Evolutionary conservation across 2,113 vertebrate genomes (phyloP).

Genomic region (Amblyopsis rosae): DNA sequence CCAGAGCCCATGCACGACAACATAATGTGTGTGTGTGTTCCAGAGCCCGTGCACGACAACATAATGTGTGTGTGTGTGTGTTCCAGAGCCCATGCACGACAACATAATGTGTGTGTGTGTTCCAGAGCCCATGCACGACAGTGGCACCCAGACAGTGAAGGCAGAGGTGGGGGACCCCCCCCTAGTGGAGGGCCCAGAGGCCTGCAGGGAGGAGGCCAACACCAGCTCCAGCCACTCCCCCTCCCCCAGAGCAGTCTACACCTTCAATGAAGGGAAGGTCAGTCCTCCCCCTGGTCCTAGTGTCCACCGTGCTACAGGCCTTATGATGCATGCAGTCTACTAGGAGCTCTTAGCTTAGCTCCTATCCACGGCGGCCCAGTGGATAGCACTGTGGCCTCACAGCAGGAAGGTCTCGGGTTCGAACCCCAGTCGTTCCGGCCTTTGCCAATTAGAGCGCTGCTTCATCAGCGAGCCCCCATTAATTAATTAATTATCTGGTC

Average conservation of each 20-base stretch:
- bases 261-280: conserved; percentile 83
- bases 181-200: conserved; percentile 76
- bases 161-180: conserved; percentile 80
- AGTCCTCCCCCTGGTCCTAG: conserved; percentile 16
- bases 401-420: too few relatives aligned
- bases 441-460: conserved; percentile 76
- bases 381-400: too few relatives aligned
- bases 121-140: conserved; percentile 83
- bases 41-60: too few relatives aligned
- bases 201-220: conserved; percentile 80
- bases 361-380: too few relatives aligned
- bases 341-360: too few relatives aligned
- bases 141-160: conserved; percentile 85
- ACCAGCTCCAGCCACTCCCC: conserved; percentile 82
- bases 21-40: too few relatives aligned
- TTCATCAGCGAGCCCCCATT: conserved; percentile 58
- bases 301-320: neutral
- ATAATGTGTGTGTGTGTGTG: too few relatives aligned
- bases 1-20: too few relatives aligned
- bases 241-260: conserved; percentile 79
- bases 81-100: too few relatives aligned
- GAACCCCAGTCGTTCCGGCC: too few relatives aligned
- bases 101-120: conserved; percentile 21
- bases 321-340: too few relatives aligned
- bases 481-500: conserved; percentile 76